Conservation (phyloP, 2,797 vertebrate genomes). For the Falco naumanni region DNA sequence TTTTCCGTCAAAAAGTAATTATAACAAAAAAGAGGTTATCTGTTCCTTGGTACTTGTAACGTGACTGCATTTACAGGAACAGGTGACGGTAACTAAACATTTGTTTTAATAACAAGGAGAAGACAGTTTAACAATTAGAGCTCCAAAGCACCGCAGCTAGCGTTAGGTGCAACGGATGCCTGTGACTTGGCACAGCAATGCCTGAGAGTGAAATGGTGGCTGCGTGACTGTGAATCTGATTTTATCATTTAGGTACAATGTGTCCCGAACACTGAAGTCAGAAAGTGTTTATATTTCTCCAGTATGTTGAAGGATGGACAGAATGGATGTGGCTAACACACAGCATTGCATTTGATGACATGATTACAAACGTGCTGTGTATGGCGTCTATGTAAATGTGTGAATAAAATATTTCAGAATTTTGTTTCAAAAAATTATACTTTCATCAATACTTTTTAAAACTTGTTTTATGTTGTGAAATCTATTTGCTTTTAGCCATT, state of each 20-base stretch:
- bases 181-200: background rate
- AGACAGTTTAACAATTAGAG: background rate
- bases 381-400: background rate
- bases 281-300: background rate
- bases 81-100: background rate
- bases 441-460: background rate
- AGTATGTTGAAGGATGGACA: background rate
- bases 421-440: too few species aligned
- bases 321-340: background rate
- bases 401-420: background rate
- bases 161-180: background rate
- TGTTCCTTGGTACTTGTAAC: background rate
- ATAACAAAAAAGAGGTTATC: background rate
- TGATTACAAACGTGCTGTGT: rapidly evolving
- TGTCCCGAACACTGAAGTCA: background rate
- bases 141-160: background rate
- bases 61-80: background rate
- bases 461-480: background rate
- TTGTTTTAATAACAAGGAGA: background rate
- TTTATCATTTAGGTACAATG: background rate
- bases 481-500: background rate
- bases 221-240: background rate
- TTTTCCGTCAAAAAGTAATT: background rate
- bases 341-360: background rate
- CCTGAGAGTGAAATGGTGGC: background rate